Evolutionary conservation across 2,888 invertebrate genomes (phyloP).

Genomic region (Cosmorhoe ocellata): DNA sequence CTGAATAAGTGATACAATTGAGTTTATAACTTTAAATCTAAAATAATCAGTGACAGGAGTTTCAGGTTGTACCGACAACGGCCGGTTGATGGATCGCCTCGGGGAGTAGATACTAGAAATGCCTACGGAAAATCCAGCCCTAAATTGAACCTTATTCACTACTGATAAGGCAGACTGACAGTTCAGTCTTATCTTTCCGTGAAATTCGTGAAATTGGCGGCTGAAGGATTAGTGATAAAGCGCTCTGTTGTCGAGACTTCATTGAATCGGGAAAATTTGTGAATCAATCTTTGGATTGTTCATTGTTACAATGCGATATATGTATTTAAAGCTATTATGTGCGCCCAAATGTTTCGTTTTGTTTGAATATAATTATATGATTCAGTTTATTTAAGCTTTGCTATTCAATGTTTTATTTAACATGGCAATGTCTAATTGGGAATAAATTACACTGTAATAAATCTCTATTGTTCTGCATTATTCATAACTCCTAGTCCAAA

Average conservation of each 20-base stretch:
- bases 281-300: constrained; percentile 39
- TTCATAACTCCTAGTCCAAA: too few relatives aligned
- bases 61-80: constrained; percentile 36
- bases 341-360: neutral
- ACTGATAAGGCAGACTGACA: constrained; percentile 23
- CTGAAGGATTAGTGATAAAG: constrained; percentile 42
- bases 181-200: constrained; percentile 33
- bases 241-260: constrained; percentile 35
- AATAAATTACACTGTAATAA: too few relatives aligned
- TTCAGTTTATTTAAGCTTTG: too few relatives aligned
- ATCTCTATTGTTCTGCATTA: too few relatives aligned
- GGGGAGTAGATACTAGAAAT: constrained; percentile 40
- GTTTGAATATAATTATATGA: neutral
- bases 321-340: constrained; percentile 8
- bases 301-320: constrained; percentile 21
- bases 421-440: too few relatives aligned
- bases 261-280: constrained; percentile 36
- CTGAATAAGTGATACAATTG: neutral
- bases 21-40: constrained; percentile 34
- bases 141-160: constrained; percentile 26
- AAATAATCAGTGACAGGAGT: constrained; percentile 40
- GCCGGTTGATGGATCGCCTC: constrained; percentile 45
- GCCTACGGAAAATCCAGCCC: constrained; percentile 14
- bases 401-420: too few relatives aligned
- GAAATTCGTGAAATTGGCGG: constrained; percentile 33